Percentiles rank a stretch among this genome's conserved stretches.
Evolutionary conservation across 2,888 invertebrate species (phyloP).

Genomic region (Lepetodrilus schrolli): DNA sequence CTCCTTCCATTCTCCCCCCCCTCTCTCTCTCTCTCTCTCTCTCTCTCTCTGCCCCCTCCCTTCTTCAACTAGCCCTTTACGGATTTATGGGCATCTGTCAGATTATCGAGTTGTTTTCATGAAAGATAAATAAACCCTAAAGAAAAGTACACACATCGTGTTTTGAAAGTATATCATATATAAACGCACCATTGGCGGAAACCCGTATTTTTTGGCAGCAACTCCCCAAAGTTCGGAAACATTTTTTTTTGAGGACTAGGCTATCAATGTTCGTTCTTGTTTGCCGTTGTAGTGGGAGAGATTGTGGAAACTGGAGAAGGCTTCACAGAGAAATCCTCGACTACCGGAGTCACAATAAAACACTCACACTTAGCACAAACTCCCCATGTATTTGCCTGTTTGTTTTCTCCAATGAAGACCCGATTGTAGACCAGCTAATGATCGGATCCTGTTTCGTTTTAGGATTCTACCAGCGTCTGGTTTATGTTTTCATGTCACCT

Average conservation of each 20-base stretch:
- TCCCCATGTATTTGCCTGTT: constrained; percentile 16
- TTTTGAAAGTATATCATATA: constrained; percentile 15
- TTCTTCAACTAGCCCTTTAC: not conserved
- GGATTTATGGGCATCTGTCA: not conserved
- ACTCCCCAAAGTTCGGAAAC: not conserved
- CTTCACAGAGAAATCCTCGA: not conserved
- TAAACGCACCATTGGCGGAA: not conserved
- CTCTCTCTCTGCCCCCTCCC: no score
- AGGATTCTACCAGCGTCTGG: constrained; percentile 8
- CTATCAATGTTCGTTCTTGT: constrained; percentile 13
- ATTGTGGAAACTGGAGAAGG: not conserved
- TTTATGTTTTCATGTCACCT: constrained; percentile 20
- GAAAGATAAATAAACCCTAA: not conserved
- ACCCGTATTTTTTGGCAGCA: not conserved
- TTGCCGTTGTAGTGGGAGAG: constrained; percentile 1
- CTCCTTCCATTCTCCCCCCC: no score
- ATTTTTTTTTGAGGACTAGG: not conserved
- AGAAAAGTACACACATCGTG: not conserved
- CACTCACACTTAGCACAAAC: constrained; percentile 14
- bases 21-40: not conserved
- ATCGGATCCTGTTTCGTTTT: constrained; percentile 20
- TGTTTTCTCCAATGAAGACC: constrained; percentile 21
- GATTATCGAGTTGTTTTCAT: constrained; percentile 9
- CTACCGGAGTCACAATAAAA: constrained; percentile 15
- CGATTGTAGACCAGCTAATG: constrained; percentile 22